phyloP scores from a whole-genome alignment of 2,888 invertebrate species.

The Pachliopta kotzebuea region DNA sequence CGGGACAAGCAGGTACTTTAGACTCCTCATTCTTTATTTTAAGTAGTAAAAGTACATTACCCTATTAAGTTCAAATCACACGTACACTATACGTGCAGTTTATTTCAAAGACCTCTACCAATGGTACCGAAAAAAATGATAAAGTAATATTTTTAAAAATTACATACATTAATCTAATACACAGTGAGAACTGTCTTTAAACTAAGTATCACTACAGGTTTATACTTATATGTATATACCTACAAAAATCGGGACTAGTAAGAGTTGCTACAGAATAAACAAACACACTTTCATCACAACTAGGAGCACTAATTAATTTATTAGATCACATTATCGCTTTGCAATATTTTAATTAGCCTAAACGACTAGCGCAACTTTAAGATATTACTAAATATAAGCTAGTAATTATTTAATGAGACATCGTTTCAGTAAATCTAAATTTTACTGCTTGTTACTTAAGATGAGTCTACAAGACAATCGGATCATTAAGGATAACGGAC shows the following conservation, averaged over 20 bases:
- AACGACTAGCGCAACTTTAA: constrained; percentile 34
- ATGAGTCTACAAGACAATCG: no score
- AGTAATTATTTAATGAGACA: no score
- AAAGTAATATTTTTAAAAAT: not conserved
- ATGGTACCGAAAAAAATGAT: not conserved
- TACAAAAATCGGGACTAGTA: constrained; percentile 8
- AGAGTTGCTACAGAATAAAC: constrained; percentile 7
- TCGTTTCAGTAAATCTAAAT: no score
- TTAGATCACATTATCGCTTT: constrained; percentile 76
- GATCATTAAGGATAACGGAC: no score
- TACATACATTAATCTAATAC: constrained; percentile 4
- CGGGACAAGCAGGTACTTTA: constrained; percentile 48
- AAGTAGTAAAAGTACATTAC: constrained; percentile 31
- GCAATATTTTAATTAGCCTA: constrained; percentile 52
- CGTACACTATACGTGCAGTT: not conserved
- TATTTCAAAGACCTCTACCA: not conserved
- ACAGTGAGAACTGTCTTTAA: not conserved
- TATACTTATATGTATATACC: constrained; percentile 20
- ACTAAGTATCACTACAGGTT: not conserved
- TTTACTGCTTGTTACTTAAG: no score
- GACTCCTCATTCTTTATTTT: constrained; percentile 43
- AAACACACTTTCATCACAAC: constrained; percentile 27
- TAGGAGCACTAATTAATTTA: constrained; percentile 37
- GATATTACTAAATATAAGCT: constrained; percentile 32
- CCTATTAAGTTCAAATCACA: constrained; percentile 7